phyloP scores from a whole-genome alignment of 2,888 invertebrate species.

The Augochlorella aurata region DNA sequence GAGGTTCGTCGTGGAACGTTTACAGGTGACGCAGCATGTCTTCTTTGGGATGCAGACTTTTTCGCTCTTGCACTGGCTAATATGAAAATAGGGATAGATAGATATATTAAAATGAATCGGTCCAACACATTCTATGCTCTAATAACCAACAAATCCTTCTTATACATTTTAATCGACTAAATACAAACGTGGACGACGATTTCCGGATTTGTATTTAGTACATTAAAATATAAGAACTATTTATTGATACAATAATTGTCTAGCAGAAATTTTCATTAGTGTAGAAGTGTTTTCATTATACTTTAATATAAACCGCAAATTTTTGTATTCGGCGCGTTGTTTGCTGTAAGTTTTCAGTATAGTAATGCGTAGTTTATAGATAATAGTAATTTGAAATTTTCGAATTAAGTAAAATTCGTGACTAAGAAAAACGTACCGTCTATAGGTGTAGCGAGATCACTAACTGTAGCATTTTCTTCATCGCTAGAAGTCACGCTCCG shows the following conservation, averaged over 20 bases:
- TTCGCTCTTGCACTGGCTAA: constrained; percentile 1
- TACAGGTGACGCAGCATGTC: constrained; percentile 2
- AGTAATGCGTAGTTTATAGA: too few relatives aligned
- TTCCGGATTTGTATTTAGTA: neutral
- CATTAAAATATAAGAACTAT: neutral
- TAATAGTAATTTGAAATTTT: too few relatives aligned
- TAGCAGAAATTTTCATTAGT: too few relatives aligned
- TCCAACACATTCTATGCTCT: neutral
- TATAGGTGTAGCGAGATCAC: too few relatives aligned
- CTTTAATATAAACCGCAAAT: too few relatives aligned
- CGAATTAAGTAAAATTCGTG: too few relatives aligned
- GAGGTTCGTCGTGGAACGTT: constrained; percentile 28
- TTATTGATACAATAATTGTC: neutral
- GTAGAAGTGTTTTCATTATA: too few relatives aligned
- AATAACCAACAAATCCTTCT: neutral
- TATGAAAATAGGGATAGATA: constrained; percentile 15
- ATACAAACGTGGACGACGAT: neutral
- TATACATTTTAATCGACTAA: neutral
- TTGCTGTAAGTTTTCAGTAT: too few relatives aligned
- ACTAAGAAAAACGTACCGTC: too few relatives aligned
- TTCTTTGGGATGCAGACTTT: neutral
- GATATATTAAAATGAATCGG: neutral
- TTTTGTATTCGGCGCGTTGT: too few relatives aligned
- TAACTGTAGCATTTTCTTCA: too few relatives aligned
- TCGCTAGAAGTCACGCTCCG: too few relatives aligned